Evolutionary conservation across 2,113 vertebrate genomes (phyloP).

Genomic region (Poecilia latipinna): DNA sequence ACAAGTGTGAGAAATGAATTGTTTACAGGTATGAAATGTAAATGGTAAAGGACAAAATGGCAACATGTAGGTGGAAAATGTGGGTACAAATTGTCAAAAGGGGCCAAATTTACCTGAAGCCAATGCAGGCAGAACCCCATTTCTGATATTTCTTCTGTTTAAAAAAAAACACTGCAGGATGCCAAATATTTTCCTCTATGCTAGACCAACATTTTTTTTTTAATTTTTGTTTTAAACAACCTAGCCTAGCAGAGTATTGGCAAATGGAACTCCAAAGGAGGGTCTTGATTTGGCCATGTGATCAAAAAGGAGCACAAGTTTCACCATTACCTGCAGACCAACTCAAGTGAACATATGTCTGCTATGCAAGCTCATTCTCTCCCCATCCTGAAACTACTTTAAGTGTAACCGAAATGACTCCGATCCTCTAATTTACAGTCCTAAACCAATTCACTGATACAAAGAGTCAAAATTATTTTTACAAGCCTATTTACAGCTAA

Average conservation of each 20-base stretch:
- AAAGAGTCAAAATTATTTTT: slow-evolving; percentile 61
- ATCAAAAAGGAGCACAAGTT: slow-evolving; percentile 23
- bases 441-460: slow-evolving; percentile 61
- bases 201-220: slow-evolving; percentile 25
- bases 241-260: slow-evolving; percentile 11
- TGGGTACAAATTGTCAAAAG: not conserved
- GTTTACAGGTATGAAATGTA: no score
- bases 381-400: slow-evolving; percentile 27
- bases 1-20: no score
- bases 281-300: slow-evolving; percentile 20
- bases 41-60: not conserved
- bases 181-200: slow-evolving; percentile 30
- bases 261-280: slow-evolving; percentile 32
- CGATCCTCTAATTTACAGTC: slow-evolving; percentile 55
- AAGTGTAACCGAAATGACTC: slow-evolving; percentile 26
- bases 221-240: slow-evolving; percentile 17
- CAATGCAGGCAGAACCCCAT: slow-evolving; percentile 27
- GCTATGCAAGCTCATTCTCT: slow-evolving; percentile 25
- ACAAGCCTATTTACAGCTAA: slow-evolving; percentile 79
- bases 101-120: not conserved
- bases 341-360: slow-evolving; percentile 39
- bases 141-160: slow-evolving; percentile 19
- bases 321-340: slow-evolving; percentile 37
- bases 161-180: slow-evolving; percentile 26
- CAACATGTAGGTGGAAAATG: not conserved